Conservation (phyloP, 1,140 invertebrate species). For the Papilio glaucus region DNA sequence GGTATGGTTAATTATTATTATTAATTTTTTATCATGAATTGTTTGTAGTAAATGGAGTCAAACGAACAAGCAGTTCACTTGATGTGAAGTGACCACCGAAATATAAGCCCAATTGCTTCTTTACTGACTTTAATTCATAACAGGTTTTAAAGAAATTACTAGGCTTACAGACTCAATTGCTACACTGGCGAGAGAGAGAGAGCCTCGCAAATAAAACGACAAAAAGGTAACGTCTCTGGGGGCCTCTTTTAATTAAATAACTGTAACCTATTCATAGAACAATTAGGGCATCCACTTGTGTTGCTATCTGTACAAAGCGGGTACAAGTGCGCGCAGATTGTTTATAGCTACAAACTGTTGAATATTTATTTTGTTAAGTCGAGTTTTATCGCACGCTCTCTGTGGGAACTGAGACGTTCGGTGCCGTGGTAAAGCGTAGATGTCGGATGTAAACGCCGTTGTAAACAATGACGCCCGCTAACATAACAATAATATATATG, state of each 20-base stretch:
- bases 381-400: slow-evolving; percentile 72
- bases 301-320: slow-evolving; percentile 48
- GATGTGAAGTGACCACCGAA: neutral
- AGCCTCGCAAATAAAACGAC: neutral
- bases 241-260: neutral
- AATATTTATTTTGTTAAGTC: slow-evolving; percentile 81
- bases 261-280: neutral
- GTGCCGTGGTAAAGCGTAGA: slow-evolving; percentile 43
- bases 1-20: too few species aligned
- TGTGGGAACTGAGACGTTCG: slow-evolving; percentile 64
- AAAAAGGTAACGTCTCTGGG: neutral
- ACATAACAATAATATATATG: slow-evolving; percentile 54
- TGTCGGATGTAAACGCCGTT: slow-evolving; percentile 60
- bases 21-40: too few species aligned
- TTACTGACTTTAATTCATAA: neutral
- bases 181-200: too few species aligned
- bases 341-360: slow-evolving; percentile 73
- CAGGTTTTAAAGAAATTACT: too few species aligned
- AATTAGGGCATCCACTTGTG: neutral
- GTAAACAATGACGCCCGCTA: slow-evolving; percentile 62
- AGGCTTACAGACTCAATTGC: too few species aligned
- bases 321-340: slow-evolving; percentile 62
- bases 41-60: too few species aligned
- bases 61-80: too few species aligned
- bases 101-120: too few species aligned